Base-by-base conservation (phyloP, 1,140 invertebrate species). In the Lucilia sericata region DNA sequence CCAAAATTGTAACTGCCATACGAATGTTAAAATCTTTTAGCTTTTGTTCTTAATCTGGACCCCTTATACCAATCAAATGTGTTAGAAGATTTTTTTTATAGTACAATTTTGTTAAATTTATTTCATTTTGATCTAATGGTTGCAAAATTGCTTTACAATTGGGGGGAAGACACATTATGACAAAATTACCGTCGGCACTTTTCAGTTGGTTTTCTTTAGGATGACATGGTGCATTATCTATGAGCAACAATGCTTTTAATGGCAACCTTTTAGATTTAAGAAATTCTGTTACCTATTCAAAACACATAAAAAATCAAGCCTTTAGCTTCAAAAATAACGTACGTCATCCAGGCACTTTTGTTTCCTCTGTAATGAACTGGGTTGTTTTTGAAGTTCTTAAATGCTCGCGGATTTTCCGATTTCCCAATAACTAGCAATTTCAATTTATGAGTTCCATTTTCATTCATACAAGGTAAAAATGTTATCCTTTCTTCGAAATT, bases 141-240 rank as follows among this genome's bases (percentile, higher is more conserved):
- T 65, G 55, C 12, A 65, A n/a, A 65, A 65, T n/a, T 17, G 55
- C 55, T 17, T 12, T 17, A n/a, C 3, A 65, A n/a, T 65, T 65
- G 12, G 55, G 5, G 12, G 55, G 55, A 65, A 65, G 17, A 65
- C 55, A 65, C 13, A 65, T 65, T 65, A 5, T n/a, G 12, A n/a
- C 5, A 65, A 65, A 17, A 65, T 17, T 65, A 17, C 55, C 55
- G 17, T 65, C 55, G 1, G 13, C 55, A 65, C 55, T 65, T 65
- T 65, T 14, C 55, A 17, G 17, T 65, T 14, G 13, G 1, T n/a
- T n/a, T 17, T 17, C 55, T 65, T 65, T 65, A 17, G 13, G 4
- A 65, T 65, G 55, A 65, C 55, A 65, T n/a, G 55, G 55, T 65
- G 55, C 55, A n/a, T 65, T 65, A 65, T 65, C 55, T n/a, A 65